phyloP scores from a whole-genome alignment of 1,140 invertebrate species.

The Tetragonula clypearis region DNA sequence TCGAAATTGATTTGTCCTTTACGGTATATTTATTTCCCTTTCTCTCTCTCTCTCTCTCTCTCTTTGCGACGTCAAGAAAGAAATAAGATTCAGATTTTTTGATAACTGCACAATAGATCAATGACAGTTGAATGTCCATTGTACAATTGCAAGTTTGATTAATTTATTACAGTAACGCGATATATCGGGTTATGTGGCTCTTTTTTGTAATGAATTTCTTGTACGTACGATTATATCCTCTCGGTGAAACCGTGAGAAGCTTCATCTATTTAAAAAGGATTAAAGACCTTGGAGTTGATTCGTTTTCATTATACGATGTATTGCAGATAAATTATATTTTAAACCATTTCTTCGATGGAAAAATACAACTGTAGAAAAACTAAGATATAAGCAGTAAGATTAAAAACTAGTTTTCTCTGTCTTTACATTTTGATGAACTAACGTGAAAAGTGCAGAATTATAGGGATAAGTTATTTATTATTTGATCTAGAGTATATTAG shows the following conservation, averaged over 20 bases:
- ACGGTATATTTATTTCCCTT: background rate
- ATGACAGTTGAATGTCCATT: background rate
- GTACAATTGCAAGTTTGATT: background rate
- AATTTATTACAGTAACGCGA: constrained; percentile 21
- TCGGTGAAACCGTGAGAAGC: background rate
- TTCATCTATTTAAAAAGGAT: background rate
- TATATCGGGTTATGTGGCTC: background rate
- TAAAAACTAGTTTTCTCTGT: no score
- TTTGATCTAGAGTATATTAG: no score
- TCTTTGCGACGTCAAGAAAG: background rate
- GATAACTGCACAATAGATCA: background rate
- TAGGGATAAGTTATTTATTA: no score
- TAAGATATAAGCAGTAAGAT: no score
- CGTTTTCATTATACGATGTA: background rate
- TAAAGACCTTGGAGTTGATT: background rate
- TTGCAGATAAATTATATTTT: no score
- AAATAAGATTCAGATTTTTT: background rate
- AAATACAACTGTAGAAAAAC: no score
- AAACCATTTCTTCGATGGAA: no score
- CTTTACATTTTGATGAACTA: no score
- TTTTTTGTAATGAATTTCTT: background rate
- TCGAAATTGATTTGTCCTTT: background rate
- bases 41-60: no score
- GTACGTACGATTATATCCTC: background rate
- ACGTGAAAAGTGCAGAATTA: no score